Evolutionary conservation across 2,113 vertebrate species (phyloP).

Genomic region (Zosterops hypoxanthus): DNA sequence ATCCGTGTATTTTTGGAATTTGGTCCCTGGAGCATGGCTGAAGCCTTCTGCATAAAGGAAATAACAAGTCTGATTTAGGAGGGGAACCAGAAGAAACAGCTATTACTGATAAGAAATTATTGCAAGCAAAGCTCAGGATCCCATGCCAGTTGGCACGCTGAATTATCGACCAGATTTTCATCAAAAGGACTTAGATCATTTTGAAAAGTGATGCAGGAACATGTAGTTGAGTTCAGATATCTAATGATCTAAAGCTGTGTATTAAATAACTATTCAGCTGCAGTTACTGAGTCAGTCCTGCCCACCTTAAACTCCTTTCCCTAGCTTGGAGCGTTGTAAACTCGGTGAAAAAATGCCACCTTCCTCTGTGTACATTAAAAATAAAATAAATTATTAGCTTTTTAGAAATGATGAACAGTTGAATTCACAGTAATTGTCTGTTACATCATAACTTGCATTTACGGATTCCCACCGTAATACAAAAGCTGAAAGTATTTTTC

Average conservation of each 20-base stretch:
- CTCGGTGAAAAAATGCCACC: neutral
- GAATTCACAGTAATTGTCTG: conserved; percentile 51
- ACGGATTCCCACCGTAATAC: conserved; percentile 51
- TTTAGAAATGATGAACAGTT: conserved; percentile 25
- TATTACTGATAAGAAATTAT: neutral
- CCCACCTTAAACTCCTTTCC: neutral
- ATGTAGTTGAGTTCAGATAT: neutral
- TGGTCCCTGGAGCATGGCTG: neutral
- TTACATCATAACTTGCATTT: conserved; percentile 57
- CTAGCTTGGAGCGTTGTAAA: neutral
- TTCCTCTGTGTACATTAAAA: neutral
- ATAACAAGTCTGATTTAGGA: neutral
- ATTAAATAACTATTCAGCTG: neutral
- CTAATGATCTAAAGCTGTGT: neutral
- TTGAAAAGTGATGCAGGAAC: neutral
- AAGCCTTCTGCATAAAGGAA: neutral
- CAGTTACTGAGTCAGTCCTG: neutral
- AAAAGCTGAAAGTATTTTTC: conserved; percentile 61
- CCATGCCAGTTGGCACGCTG: neutral
- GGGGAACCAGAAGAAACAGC: neutral
- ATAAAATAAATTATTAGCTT: neutral
- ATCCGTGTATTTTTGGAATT: neutral
- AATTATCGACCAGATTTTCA: neutral
- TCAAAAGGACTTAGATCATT: neutral
- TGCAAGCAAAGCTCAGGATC: neutral